Conservation (phyloP, 2,888 invertebrate species). For the Pycnomerus fuliginosus region DNA sequence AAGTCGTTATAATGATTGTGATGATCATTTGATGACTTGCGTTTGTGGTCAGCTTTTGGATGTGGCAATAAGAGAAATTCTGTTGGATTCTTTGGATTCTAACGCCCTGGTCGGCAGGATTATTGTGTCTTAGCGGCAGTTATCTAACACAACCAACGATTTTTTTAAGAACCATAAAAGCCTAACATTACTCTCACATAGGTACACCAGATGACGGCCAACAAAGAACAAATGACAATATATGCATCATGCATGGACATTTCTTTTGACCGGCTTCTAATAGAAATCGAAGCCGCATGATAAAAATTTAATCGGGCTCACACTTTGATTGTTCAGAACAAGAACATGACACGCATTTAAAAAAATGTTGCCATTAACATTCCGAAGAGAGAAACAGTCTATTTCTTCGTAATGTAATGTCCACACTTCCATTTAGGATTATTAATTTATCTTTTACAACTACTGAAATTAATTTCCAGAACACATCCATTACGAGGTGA, state of each 20-base stretch:
- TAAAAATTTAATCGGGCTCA: background rate
- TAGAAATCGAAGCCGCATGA: too few species aligned
- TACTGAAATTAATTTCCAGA: conserved; percentile 47
- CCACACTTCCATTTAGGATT: conserved; percentile 33
- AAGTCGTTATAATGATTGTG: conserved; percentile 44
- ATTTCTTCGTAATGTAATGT: conserved; percentile 29
- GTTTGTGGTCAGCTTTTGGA: conserved; percentile 26
- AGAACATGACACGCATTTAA: background rate
- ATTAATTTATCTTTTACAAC: conserved; percentile 46
- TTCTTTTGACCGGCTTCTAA: too few species aligned
- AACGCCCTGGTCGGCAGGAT: too few species aligned
- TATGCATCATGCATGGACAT: too few species aligned
- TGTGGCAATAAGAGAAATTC: conserved; percentile 39
- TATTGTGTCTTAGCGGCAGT: too few species aligned
- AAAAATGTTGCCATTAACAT: conserved; percentile 13
- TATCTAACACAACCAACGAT: too few species aligned
- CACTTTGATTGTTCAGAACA: background rate
- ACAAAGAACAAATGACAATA: too few species aligned
- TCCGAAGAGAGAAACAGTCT: conserved; percentile 5
- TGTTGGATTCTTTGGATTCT: conserved; percentile 25
- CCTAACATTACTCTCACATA: too few species aligned
- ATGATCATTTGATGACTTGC: conserved; percentile 46
- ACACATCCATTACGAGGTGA: conserved; percentile 43
- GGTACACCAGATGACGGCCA: too few species aligned
- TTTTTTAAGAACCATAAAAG: too few species aligned